Base-by-base conservation (phyloP, 2,113 vertebrate genomes). In the Phoxinus phoxinus region DNA sequence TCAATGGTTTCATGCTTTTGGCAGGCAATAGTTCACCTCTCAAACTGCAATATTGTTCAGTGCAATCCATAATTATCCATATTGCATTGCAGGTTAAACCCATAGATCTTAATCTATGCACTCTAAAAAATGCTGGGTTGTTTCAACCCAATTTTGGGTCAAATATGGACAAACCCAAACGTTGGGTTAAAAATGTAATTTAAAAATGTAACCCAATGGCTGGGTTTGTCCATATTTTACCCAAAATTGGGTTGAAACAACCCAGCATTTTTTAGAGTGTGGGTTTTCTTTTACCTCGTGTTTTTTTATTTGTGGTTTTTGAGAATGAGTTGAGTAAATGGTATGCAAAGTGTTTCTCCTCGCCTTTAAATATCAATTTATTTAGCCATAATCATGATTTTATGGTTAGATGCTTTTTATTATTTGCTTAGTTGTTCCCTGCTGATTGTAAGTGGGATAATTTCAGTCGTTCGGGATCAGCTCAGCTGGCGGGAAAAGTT, bases 391-490 rank as follows among this genome's bases (percentile, higher is more conserved):
- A 25, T 63, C n/a, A 48, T 46, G n/a, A 74, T 48, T 74, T 48
- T 48, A 74, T 48, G 72, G 72, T 48, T 74, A 27, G n/a, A 17
- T 74, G 72, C n/a, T 46, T 27, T 25, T 48, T 25, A 27, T 74
- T 27, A 25, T 74, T 48, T 74, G n/a, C 72, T 74, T 9, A 48
- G 72, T 74, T 74, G 41, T 74, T 74, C 72, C 72, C 72, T 48
- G 72, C 41, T 74, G 72, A 74, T 48, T 48, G n/a, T 48, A 9
- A 23, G 5, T 46, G 71, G 72, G 72, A 74, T 74, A 48, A 74
- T 74, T 74, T 74, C 41, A 48, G 72, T 74, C 41, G n/a, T 25
- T 46, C n/a, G 7, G 72, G 72, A 74, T 74, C 72, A 74, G 72
- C n/a, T 74, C 72, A 74, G 72, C n/a, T 74, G 72, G n/a, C 41